Percentiles rank a stretch among this genome's conserved stretches.
phyloP scores from a whole-genome alignment of 37 sponge, comb jelly and placozoan species.

The Chondrosia reniformis region DNA sequence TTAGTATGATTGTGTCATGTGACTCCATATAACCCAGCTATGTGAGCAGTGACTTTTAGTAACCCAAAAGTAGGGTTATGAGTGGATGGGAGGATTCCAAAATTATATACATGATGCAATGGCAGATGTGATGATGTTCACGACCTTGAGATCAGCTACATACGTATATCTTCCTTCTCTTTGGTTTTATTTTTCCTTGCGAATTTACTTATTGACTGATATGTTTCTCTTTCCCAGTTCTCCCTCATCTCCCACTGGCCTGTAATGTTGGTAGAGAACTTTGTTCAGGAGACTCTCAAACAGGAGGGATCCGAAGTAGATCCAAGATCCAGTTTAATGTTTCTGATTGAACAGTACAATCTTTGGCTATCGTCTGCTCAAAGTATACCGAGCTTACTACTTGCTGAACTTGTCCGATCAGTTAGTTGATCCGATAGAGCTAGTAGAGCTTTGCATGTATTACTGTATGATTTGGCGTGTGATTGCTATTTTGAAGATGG shows the following conservation, averaged over 20 bases:
- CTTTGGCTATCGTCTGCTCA: conserved; percentile 31
- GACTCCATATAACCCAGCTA: too few relatives aligned
- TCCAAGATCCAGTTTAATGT: conserved; percentile 45
- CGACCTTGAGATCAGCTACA: too few relatives aligned
- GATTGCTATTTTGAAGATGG: too few relatives aligned
- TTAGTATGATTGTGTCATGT: too few relatives aligned
- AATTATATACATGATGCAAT: too few relatives aligned
- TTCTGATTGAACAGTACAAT: conserved; percentile 51
- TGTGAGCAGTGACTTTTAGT: too few relatives aligned
- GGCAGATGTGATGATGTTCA: too few relatives aligned
- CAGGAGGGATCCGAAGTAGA: conserved; percentile 37
- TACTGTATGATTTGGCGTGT: neutral
- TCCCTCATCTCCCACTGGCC: conserved; percentile 55
- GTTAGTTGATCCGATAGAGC: neutral
- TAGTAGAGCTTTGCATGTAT: neutral
- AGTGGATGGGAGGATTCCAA: too few relatives aligned
- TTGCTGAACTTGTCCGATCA: neutral
- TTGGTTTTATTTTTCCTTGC: neutral
- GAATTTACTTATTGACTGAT: neutral
- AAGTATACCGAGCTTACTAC: neutral
- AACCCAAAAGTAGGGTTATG: too few relatives aligned
- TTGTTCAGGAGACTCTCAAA: conserved; percentile 2
- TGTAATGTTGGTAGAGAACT: conserved; percentile 25
- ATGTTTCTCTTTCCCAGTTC: conserved; percentile 21
- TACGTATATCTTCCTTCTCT: too few relatives aligned